Evolutionary conservation across 23 tunicate genomes (phyloP), one percentile per base, ranked within the genome.

Genomic region (Clavelina lepadiformis): DNA sequence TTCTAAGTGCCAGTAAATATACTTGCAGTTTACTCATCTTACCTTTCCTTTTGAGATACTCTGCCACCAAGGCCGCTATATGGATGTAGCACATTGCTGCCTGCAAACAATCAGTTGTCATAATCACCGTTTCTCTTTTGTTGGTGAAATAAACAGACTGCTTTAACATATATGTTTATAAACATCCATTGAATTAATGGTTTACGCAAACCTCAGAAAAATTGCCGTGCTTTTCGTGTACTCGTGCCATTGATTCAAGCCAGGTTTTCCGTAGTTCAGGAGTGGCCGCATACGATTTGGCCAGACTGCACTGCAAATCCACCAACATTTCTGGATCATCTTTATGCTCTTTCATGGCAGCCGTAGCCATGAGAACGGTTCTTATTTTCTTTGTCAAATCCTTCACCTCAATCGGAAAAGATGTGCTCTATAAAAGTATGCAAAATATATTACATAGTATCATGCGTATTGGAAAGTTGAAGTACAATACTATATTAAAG

Each of bases 31-130:
- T 41, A 11, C 49, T 41, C 49, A 41, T 41, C 87, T 68, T 30
- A 89, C 97, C 81, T 86, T 80, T 86, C 46, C 85, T 75, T 44
- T 86, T 75, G 59, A 94, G 61, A 45, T 86, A 72, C 56, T 94
- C 99, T 21, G 95, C 95, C 57, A 94, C 82, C 46, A 94, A 75
- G 3, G 95, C 99, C 32, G 99, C 95, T 31, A 94, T 94, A 71
- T 94, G 99, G 35, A 82, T 44, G 73, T 94, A 82, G 68, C 99
- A 94, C 99, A 94, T 94, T 28, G 95, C 91, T 21, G 94, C 99
- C 95, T 94, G 74, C 1, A 82, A 83, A 2, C n/a, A 18, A 8
- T 6, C 35, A 59, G 11, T 11, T 11, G 11, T 28, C n/a, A n/a
- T n/a, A n/a, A n/a, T n/a, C n/a, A n/a, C n/a, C 6, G 35, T 26